These are phyloP conservation scores for Pomatostomus ruficeps DNA, from an alignment of 2,113 vertebrate species.

Conservation along the genomic window DNA sequence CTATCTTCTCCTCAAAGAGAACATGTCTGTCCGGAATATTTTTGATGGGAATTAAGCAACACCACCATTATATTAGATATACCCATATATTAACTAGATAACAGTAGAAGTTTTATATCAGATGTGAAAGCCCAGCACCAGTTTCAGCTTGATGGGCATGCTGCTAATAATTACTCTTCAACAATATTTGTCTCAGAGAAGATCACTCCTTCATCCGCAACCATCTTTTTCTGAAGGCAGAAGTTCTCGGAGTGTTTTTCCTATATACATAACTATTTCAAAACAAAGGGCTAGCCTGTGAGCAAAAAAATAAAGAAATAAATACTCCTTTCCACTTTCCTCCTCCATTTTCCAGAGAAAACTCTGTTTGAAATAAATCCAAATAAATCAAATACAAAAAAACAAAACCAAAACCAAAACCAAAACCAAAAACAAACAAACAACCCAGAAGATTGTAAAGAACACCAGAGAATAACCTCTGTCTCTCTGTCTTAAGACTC, in stretches of 20 bases:
- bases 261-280: constrained; percentile 38
- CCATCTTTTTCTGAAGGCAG: not conserved
- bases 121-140: not conserved
- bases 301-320: constrained; percentile 53
- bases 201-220: not conserved
- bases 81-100: not conserved
- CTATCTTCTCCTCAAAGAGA: not conserved
- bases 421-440: not conserved
- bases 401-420: not conserved
- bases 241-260: not conserved
- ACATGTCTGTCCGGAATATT: not conserved
- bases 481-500: not conserved
- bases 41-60: not conserved
- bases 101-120: not conserved
- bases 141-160: not conserved
- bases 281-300: constrained; percentile 3
- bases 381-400: not conserved
- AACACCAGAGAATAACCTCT: not conserved
- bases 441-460: not conserved
- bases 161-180: not conserved
- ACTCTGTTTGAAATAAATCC: no score
- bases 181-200: not conserved
- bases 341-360: no score
- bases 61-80: not conserved
- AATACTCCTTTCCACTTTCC: not conserved